A percentile compares a stretch with the other conserved stretches of the same genome.
phyloP scores from a whole-genome alignment of 2,797 vertebrate species.

The Argentina silus region DNA sequence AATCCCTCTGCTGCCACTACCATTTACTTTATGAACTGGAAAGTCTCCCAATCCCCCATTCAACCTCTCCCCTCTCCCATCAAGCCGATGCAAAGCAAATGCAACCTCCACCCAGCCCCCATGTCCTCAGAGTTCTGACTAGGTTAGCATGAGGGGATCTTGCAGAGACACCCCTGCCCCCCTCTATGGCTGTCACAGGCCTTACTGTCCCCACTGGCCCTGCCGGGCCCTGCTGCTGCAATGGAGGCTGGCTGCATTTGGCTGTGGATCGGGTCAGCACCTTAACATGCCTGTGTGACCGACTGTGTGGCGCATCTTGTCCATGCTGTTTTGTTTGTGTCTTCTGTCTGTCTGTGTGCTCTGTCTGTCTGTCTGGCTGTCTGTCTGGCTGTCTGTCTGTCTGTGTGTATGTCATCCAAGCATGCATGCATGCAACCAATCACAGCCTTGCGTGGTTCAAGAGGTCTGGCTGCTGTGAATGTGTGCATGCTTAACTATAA shows the following conservation, averaged over 20 bases:
- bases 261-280: constrained; percentile 20
- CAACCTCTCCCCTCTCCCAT: constrained; percentile 51
- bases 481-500: constrained; percentile 44
- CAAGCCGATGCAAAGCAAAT: constrained; percentile 60
- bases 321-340: constrained; percentile 44
- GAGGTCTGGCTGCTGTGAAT: constrained; percentile 50
- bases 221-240: constrained; percentile 29
- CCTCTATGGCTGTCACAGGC: constrained; percentile 48
- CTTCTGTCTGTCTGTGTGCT: background rate
- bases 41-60: constrained; percentile 57
- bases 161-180: constrained; percentile 35
- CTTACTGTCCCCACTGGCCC: constrained; percentile 37
- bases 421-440: constrained; percentile 63
- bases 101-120: constrained; percentile 45
- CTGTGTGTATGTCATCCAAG: constrained; percentile 30
- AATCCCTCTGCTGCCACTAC: constrained; percentile 65
- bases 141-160: constrained; percentile 59
- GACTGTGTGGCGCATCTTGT: constrained; percentile 29
- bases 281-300: constrained; percentile 30
- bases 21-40: constrained; percentile 78
- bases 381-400: constrained; percentile 30
- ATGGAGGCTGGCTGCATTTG: constrained; percentile 49
- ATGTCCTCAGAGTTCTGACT: constrained; percentile 41
- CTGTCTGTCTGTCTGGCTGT: constrained; percentile 12
- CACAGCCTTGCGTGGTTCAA: constrained; percentile 42